Percentiles rank a stretch among this genome's conserved stretches.
These are phyloP conservation scores for Drosophila cognata DNA, from an alignment of 2,888 invertebrate species.

Conservation along the genomic window DNA sequence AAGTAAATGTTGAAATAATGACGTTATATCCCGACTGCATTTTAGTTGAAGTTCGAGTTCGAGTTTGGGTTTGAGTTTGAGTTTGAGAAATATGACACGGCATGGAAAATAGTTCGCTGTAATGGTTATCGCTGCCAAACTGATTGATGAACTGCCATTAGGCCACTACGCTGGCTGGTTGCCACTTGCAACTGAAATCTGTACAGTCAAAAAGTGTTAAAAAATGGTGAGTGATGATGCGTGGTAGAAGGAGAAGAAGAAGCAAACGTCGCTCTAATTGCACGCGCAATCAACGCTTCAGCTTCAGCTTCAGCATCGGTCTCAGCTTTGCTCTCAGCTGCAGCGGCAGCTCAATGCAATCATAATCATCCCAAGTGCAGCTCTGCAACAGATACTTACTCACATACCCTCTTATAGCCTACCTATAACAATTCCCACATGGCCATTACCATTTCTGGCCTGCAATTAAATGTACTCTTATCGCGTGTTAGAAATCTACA, in stretches of 20 bases:
- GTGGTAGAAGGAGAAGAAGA: constrained; percentile 18
- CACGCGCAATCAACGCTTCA: constrained; percentile 71
- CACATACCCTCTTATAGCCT: constrained; percentile 1
- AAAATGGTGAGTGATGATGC: constrained; percentile 78
- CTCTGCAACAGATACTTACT: constrained; percentile 7
- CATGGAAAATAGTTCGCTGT: constrained; percentile 62
- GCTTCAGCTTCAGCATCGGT: constrained; percentile 11
- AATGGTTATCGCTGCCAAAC: constrained; percentile 68
- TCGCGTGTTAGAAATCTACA: constrained; percentile 63
- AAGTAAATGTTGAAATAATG: constrained; percentile 78
- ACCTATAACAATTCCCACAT: constrained; percentile 29
- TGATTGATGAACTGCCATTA: constrained; percentile 78
- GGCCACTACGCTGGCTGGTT: constrained; percentile 48
- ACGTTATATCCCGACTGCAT: constrained; percentile 41
- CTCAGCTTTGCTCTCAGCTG: constrained; percentile 9
- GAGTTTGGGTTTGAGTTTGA: neutral
- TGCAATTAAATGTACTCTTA: constrained; percentile 68
- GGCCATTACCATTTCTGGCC: constrained; percentile 37
- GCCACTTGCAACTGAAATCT: constrained; percentile 44
- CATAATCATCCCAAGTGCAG: constrained; percentile 55
- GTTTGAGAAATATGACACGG: constrained; percentile 62
- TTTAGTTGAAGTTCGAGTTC: constrained; percentile 49
- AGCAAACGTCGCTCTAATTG: constrained; percentile 67
- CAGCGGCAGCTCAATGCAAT: constrained; percentile 38
- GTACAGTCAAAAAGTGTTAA: constrained; percentile 68